phyloP scores from a whole-genome alignment of 2,888 invertebrate genomes.

The Xiphydria camelus region DNA sequence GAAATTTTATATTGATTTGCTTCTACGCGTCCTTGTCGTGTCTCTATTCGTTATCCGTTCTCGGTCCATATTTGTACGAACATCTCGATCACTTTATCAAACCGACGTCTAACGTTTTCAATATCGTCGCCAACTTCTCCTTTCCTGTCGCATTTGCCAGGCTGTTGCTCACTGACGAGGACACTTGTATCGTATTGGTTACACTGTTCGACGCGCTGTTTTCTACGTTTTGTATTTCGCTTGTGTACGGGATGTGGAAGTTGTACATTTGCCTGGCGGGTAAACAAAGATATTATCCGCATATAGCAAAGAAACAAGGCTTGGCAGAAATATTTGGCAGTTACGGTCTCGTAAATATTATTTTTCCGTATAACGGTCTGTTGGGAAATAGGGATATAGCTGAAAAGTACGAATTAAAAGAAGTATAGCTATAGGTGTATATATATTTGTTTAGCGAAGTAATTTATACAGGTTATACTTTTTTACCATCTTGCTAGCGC shows the following conservation, averaged over 20 bases:
- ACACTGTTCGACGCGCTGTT: conserved; percentile 37
- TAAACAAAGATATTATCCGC: conserved; percentile 38
- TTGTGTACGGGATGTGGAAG: conserved; percentile 42
- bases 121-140: conserved; percentile 39
- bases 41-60: conserved; percentile 32
- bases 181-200: conserved; percentile 35
- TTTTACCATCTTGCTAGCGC: too few species aligned
- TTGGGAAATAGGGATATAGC: conserved; percentile 27
- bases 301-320: conserved; percentile 27
- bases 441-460: conserved; percentile 37
- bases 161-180: conserved; percentile 29
- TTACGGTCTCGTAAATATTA: conserved; percentile 40
- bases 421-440: conserved; percentile 18
- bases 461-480: conserved; percentile 37
- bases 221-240: conserved; percentile 35
- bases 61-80: conserved; percentile 41
- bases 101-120: conserved; percentile 23
- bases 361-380: conserved; percentile 46
- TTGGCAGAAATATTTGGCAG: conserved; percentile 42
- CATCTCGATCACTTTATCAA: conserved; percentile 29
- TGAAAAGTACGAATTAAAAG: conserved; percentile 36
- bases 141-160: conserved; percentile 41
- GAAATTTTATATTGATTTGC: conserved; percentile 46
- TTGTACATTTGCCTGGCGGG: conserved; percentile 36
- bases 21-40: conserved; percentile 42